Percentiles rank a stretch among this genome's conserved stretches.
phyloP scores from a whole-genome alignment of 2,113 vertebrate genomes.

The Boulengeromyrus knoepffleri region DNA sequence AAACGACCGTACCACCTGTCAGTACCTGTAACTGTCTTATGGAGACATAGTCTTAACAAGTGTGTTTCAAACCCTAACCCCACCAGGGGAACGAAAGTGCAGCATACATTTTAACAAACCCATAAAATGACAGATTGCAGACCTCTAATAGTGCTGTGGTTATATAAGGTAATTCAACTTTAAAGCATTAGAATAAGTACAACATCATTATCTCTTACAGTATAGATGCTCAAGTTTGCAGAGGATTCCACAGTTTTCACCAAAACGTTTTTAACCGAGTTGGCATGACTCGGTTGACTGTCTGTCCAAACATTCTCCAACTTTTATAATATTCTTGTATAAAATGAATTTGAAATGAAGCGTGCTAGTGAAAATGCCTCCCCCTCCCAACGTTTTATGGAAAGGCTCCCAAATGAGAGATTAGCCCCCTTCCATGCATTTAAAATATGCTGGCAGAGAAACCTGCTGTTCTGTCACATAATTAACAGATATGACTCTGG shows the following conservation, averaged over 20 bases:
- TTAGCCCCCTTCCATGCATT: background rate
- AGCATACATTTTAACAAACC: background rate
- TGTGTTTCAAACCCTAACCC: background rate
- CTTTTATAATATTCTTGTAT: slow-evolving; percentile 1
- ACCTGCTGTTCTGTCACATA: slow-evolving; percentile 10
- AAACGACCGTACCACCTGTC: background rate
- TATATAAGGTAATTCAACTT: background rate
- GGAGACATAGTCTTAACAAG: background rate
- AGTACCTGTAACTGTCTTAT: background rate
- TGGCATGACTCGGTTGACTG: background rate
- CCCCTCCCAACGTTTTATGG: background rate
- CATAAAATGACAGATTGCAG: background rate
- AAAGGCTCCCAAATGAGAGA: slow-evolving; percentile 10
- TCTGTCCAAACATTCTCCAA: background rate
- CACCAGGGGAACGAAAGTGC: background rate
- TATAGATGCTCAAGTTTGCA: background rate
- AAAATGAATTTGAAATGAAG: slow-evolving; percentile 3
- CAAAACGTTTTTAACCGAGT: background rate
- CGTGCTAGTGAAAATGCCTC: background rate
- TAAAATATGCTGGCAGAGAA: slow-evolving; percentile 19
- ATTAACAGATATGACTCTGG: slow-evolving; percentile 1
- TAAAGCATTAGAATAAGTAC: background rate
- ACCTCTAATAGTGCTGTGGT: background rate
- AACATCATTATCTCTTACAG: background rate
- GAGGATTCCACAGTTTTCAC: background rate